Evolutionary conservation across 2,797 vertebrate species (phyloP), one percentile per base, ranked within the genome.

Genomic region (Melanotaenia trifasciata): DNA sequence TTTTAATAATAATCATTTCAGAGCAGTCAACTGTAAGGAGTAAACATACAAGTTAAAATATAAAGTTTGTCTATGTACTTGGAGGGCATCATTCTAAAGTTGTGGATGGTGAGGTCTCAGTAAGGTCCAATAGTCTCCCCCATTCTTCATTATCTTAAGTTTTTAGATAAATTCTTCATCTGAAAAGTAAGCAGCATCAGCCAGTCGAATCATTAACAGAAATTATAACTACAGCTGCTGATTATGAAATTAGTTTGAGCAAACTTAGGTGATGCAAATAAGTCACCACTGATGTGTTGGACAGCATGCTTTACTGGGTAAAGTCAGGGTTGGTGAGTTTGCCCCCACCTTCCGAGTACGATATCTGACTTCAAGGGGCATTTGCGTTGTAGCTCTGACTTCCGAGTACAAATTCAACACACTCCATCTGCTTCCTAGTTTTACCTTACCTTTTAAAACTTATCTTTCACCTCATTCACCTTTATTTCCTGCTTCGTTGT

Each of bases 401-500:
- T 33, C 32, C 32, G 32, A 33, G 32, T 33, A 33, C 1, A 33
- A 33, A 33, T 33, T 33, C 0, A 33, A 33, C 32, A 33, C 32
- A 43, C 40, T 26, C 18, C 28, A 24, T 54, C 33, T 69, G 30
- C 50, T 43, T 18, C 36, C 24, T 26, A 28, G 26, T 67, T 66
- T 24, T 40, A 43, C 53, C 40, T 38, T 18, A 40, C 59, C 30
- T 26, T 26, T 36, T 53, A 50, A 38, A 72, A 62, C 11, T 4
- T 11, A 22, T 40, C 14, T 74, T 45, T 45, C 24, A 56, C 28
- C 9, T 14, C 26, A 36, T 56, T 4, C 11, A 65, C 40, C 8
- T 30, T n/a, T n/a, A 40, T 43, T 69, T 40, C 47, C 50, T 53
- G 57, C 30, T 28, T 62, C n/a, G n/a, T 78, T 50, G 28, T 61